Evolutionary conservation across 1,140 invertebrate species (phyloP).

Genomic region (Plutomurus gul): DNA sequence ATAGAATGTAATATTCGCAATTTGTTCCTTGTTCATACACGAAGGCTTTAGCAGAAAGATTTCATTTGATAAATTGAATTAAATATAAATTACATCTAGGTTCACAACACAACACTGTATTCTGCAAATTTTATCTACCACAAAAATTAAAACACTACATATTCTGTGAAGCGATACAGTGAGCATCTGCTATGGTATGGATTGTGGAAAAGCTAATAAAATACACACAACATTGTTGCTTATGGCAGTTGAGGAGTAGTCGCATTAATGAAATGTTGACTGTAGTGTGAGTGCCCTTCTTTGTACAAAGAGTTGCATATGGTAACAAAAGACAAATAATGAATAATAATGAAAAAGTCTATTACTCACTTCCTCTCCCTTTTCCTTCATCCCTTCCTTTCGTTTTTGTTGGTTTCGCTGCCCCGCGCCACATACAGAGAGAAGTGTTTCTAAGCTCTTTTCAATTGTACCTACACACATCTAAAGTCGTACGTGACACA

Average conservation of each 20-base stretch:
- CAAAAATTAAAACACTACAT: too few species aligned
- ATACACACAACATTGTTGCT: not conserved
- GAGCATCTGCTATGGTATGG: not conserved
- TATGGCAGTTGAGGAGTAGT: slow-evolving; percentile 5
- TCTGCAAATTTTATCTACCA: too few species aligned
- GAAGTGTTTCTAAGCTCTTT: not conserved
- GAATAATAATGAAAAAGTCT: slow-evolving; percentile 29
- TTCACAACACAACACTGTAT: too few species aligned
- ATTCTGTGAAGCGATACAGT: too few species aligned
- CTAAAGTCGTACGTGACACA: not conserved
- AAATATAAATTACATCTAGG: too few species aligned
- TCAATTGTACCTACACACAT: not conserved
- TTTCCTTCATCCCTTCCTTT: not conserved
- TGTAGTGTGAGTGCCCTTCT: slow-evolving; percentile 5
- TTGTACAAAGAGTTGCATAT: slow-evolving; percentile 22
- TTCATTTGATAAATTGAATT: too few species aligned
- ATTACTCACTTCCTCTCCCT: slow-evolving; percentile 23
- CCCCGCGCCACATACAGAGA: not conserved
- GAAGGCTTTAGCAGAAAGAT: too few species aligned
- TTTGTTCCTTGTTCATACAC: too few species aligned
- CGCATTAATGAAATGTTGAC: not conserved
- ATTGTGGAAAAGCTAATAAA: not conserved
- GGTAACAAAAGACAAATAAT: slow-evolving; percentile 28
- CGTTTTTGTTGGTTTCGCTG: not conserved
- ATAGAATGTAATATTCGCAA: too few species aligned